Percentiles rank a stretch among this genome's conserved stretches.
Evolutionary conservation across 2,113 vertebrate genomes (phyloP).

Genomic region (Cephalopterus ornatus): DNA sequence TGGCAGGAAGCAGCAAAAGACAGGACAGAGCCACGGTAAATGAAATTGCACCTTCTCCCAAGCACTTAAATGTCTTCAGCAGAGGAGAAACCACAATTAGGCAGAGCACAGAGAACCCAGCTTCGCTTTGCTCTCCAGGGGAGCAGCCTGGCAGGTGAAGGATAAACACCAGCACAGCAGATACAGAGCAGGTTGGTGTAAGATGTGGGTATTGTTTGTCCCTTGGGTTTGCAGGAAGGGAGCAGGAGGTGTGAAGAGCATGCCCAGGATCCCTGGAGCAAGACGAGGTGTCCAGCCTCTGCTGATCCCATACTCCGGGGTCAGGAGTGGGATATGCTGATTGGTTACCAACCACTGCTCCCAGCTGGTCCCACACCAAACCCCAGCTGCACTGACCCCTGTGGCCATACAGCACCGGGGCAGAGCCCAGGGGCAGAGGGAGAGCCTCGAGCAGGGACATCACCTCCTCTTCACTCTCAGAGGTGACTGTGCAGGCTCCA

Average conservation of each 20-base stretch:
- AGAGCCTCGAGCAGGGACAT: neutral
- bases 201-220: neutral
- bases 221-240: neutral
- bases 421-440: neutral
- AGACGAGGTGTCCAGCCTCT: neutral
- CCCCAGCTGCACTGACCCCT: neutral
- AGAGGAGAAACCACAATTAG: neutral
- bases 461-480: neutral
- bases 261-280: neutral
- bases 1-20: slow-evolving; percentile 27
- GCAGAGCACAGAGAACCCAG: neutral
- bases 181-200: neutral
- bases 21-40: neutral
- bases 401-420: fast-evolving
- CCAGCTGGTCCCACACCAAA: neutral
- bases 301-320: neutral
- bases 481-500: neutral
- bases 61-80: slow-evolving; percentile 6
- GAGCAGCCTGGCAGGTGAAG: neutral
- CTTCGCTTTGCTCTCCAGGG: neutral
- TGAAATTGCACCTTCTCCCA: slow-evolving; percentile 34
- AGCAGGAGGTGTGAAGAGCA: neutral
- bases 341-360: neutral
- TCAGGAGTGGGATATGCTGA: neutral
- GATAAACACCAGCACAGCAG: neutral